Percentiles rank a stretch among this genome's conserved stretches.
Conservation (phyloP, 2,888 invertebrate genomes). For the Leptinotarsa haldemani region DNA sequence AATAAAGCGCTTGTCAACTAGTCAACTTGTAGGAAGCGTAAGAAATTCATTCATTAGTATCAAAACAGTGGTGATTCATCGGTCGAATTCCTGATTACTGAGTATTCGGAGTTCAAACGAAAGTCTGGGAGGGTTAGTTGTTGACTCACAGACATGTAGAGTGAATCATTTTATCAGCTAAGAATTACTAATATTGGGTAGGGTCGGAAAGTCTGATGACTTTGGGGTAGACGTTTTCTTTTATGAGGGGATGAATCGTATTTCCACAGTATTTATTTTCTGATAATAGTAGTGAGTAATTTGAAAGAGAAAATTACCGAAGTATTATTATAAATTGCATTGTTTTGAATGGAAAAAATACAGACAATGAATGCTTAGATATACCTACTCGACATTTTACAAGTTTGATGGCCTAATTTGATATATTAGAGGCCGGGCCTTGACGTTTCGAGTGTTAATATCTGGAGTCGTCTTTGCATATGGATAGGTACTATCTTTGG, state of each 20-base stretch:
- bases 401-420: no score
- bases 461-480: no score
- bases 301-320: no score
- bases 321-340: no score
- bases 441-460: no score
- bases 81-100: conserved; percentile 24
- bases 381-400: no score
- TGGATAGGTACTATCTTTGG: no score
- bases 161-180: background rate
- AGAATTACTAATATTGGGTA: conserved; percentile 23
- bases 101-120: conserved; percentile 26
- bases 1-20: background rate
- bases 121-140: conserved; percentile 26
- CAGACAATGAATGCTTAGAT: no score
- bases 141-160: conserved; percentile 17
- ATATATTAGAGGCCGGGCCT: no score
- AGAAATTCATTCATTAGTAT: conserved; percentile 23
- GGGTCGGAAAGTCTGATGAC: background rate
- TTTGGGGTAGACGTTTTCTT: background rate
- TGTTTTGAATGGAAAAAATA: no score
- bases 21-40: conserved; percentile 11
- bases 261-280: no score
- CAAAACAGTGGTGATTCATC: conserved; percentile 35
- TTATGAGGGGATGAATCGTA: background rate
- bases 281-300: no score